Evolutionary conservation across 1,140 invertebrate genomes (phyloP).

Genomic region (Yoshiicerus persimilis): DNA sequence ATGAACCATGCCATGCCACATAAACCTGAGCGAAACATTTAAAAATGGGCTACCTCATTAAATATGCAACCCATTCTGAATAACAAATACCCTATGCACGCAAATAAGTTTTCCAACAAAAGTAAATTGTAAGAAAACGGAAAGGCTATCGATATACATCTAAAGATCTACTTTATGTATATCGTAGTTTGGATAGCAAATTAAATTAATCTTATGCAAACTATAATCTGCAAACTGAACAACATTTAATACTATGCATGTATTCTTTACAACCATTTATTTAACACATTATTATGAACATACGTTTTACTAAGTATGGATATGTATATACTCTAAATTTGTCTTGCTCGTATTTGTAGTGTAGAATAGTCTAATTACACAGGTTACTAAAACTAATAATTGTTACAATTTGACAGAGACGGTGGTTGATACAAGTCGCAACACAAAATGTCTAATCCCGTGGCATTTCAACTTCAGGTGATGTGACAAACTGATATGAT

Average conservation of each 20-base stretch:
- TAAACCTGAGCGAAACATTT: background rate
- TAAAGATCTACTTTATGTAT: background rate
- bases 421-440: background rate
- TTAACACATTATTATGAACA: background rate
- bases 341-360: background rate
- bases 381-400: conserved; percentile 1
- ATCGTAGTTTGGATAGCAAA: background rate
- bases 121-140: background rate
- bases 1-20: background rate
- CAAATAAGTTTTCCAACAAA: background rate
- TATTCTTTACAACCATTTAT: background rate
- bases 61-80: background rate
- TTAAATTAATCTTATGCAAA: background rate
- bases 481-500: conserved; percentile 1
- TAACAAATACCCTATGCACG: background rate
- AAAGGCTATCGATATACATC: background rate
- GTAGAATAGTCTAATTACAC: background rate
- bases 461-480: conserved; percentile 11
- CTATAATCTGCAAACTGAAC: background rate
- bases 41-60: conserved; percentile 5
- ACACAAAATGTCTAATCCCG: conserved; percentile 10
- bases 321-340: too few species aligned
- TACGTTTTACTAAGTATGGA: background rate
- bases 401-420: conserved; percentile 16
- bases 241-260: background rate